Evolutionary conservation across 1,140 invertebrate species (phyloP).

Genomic region (Wiebesia pumilae): DNA sequence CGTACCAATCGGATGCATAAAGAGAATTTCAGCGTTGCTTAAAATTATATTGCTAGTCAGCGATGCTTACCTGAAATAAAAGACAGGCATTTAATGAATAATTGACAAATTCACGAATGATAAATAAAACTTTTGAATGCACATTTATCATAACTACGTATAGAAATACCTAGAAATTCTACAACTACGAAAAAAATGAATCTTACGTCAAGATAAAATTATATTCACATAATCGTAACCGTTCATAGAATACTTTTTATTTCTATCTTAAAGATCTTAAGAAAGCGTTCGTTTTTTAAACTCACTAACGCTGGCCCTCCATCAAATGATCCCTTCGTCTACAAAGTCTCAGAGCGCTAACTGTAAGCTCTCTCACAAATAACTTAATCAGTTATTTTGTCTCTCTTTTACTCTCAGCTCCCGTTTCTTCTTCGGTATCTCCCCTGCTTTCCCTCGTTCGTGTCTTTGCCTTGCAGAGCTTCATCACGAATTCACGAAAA

Average conservation of each 20-base stretch:
- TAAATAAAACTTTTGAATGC: too few relatives aligned
- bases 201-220: background rate
- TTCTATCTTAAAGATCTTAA: background rate
- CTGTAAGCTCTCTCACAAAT: slow-evolving; percentile 12
- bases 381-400: slow-evolving; percentile 31
- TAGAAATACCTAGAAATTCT: too few relatives aligned
- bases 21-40: background rate
- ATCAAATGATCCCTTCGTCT: background rate
- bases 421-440: background rate
- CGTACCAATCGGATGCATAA: background rate
- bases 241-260: background rate
- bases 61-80: background rate
- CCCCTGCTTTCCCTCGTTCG: background rate
- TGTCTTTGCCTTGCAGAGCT: background rate
- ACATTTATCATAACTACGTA: too few relatives aligned
- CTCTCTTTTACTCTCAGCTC: background rate
- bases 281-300: background rate
- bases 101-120: too few relatives aligned
- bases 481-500: slow-evolving; percentile 55
- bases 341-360: background rate
- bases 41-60: background rate
- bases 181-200: background rate
- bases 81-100: background rate
- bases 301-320: background rate
- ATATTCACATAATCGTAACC: background rate